Evolutionary conservation across 2,888 invertebrate genomes (phyloP), one percentile per base, ranked within the genome.

Genomic region (Drosophila aldrichi): DNA sequence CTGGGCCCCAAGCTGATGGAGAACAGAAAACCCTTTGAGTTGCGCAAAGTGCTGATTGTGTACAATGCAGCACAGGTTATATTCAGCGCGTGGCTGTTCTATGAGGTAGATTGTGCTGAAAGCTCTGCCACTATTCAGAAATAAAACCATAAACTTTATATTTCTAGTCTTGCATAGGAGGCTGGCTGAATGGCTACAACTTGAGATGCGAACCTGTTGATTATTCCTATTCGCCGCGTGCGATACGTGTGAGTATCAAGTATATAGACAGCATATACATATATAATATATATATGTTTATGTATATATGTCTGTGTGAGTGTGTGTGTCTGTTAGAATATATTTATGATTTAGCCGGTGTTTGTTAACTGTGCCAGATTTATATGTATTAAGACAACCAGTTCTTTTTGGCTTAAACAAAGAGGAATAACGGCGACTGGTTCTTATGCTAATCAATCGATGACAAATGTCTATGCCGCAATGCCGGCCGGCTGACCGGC

Each of bases 1-100:
- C 88, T 96, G 70, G 97, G 98, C 3, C 97, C 97, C 40, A 95
- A 94, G 88, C 91, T 97, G 34, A 98, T 98, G 98, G 96, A 96
- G 91, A 95, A 97, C 92, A 95, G 97, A 91, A 96, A 97, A 93
- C 96, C 98, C 0, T 96, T 96, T 82, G 95, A 97, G 84, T 93
- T 98, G 56, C 95, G 96, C 77, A 94, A 94, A 81, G 93, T 96
- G 34, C 94, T 98, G 85, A 95, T 98, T 74, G 94, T 95, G 87
- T 98, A 98, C 93, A 98, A 98, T 93, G 94, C 96, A 59, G 94
- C 96, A 74, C 98, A 98, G 96, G 93, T 92, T 55, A 48, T 91
- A 85, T 94, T 92, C 83, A 95, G 95, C 92, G 92, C 84, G 76
- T 95, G 90, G 93, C 92, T 93, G 81, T 94, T 92, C 93, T 94